Evolutionary conservation across 2,888 invertebrate species (phyloP).

Genomic region (Drosophila parthenogenetica): DNA sequence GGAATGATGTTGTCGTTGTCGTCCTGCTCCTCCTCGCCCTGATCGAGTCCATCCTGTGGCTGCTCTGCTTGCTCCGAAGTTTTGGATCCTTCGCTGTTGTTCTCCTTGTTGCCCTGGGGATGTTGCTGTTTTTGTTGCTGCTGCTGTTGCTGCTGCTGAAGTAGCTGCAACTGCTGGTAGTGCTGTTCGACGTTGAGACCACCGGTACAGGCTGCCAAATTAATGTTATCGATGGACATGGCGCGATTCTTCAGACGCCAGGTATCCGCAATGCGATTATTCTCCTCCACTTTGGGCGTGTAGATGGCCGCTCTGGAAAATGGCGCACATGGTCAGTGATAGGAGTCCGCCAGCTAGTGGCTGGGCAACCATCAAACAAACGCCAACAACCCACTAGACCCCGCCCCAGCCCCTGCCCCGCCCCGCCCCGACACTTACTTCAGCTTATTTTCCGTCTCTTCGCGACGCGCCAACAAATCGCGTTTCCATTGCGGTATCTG

Average conservation of each 20-base stretch:
- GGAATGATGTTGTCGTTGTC: constrained; percentile 92
- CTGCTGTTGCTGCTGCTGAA: constrained; percentile 53
- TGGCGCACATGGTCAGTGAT: constrained; percentile 51
- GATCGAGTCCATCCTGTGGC: constrained; percentile 28
- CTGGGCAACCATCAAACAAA: constrained; percentile 45
- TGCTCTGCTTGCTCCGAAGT: constrained; percentile 15
- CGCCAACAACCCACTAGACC: constrained; percentile 15
- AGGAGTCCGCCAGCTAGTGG: constrained; percentile 38
- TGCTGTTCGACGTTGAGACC: constrained; percentile 72
- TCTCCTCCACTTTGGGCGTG: constrained; percentile 89
- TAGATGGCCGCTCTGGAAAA: constrained; percentile 88
- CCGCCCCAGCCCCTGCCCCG: constrained; percentile 19
- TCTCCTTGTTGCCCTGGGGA: constrained; percentile 77
- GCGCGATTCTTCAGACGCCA: constrained; percentile 86
- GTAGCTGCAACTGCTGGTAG: constrained; percentile 83
- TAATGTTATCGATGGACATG: constrained; percentile 88
- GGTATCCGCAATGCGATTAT: constrained; percentile 85
- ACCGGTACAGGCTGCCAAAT: constrained; percentile 83
- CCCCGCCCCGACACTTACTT: constrained; percentile 86
- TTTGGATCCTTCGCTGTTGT: constrained; percentile 46
- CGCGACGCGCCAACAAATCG: constrained; percentile 93
- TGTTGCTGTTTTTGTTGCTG: constrained; percentile 53
- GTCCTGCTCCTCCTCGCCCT: constrained; percentile 86
- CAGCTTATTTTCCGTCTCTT: constrained; percentile 90
- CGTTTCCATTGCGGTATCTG: constrained; percentile 98